Base-by-base conservation (phyloP, 1,140 invertebrate species). In the Drosophila jambulina region DNA sequence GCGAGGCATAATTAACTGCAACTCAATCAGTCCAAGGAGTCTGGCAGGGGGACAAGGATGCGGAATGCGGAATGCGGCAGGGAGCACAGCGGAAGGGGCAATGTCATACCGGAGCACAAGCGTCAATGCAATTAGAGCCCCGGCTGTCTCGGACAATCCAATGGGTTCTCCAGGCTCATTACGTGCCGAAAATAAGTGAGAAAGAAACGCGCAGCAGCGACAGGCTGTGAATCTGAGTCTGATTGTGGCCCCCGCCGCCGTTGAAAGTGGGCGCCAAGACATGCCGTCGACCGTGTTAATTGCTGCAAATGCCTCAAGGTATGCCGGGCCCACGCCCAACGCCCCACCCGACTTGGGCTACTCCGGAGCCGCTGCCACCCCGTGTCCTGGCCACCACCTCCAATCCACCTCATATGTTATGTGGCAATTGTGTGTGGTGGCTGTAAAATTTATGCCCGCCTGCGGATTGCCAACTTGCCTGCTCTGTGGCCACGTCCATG, bases 221-320 rank as follows among this genome's bases (percentile, higher is more conserved):
- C 62, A 62, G 61, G 46, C 62, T 48, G 51, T 40, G 57, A 21
- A 48, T 72, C 67, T 36, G 53, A 57, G 67, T 72, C 53, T 72
- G 69, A 72, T 71, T 72, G 53, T 72, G 69, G 68, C 48, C 67
- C 46, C 69, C 34, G 46, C 25, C 23, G 23, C 15, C 46, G 67
- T 59, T 23, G 68, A 64, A 87, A 87, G 85, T 87, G 84, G 84
- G 85, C 85, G 85, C 85, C 85, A 90, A 90, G 84, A 70, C 84
- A 87, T 78, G 85, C 81, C 80, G 74, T 80, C 54, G 81, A 90
- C 77, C 84, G 84, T 88, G 84, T 88, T 88, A 88, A 88, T 88
- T 88, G 81, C 84, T 58, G 81, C 85, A 88, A 90, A 84, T 90
- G 84, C 84, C 85, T 70, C 67, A 68, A 83, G 84, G 68, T 68